Evolutionary conservation across 2,888 invertebrate genomes (phyloP).

Genomic region (Caenorhabditis virilis): DNA sequence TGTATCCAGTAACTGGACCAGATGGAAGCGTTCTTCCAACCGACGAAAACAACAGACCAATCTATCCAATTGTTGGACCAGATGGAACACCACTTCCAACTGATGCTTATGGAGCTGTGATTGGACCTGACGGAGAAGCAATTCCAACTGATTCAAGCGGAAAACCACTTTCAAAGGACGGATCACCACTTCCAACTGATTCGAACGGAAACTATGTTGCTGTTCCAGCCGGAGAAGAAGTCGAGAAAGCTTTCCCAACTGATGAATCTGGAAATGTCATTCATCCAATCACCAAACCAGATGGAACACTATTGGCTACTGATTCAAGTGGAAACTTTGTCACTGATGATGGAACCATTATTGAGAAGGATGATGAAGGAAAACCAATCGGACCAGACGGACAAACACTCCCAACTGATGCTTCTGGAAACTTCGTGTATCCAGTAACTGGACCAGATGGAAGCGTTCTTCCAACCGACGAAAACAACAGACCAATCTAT

Average conservation of each 20-base stretch:
- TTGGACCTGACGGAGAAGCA: slow-evolving; percentile 7
- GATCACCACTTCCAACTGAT: slow-evolving; percentile 39
- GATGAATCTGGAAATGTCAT: slow-evolving; percentile 14
- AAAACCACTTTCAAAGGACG: slow-evolving; percentile 14
- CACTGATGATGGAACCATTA: slow-evolving; percentile 5
- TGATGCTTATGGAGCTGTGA: slow-evolving; percentile 22
- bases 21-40: slow-evolving; percentile 42
- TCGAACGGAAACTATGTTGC: slow-evolving; percentile 32
- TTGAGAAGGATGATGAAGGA: slow-evolving; percentile 12
- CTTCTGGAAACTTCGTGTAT: slow-evolving; percentile 17
- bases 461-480: slow-evolving; percentile 36
- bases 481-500: slow-evolving; percentile 19
- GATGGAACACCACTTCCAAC: slow-evolving; percentile 47
- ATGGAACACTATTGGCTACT: slow-evolving; percentile 23
- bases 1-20: slow-evolving; percentile 24
- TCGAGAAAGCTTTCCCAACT: slow-evolving; percentile 6
- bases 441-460: slow-evolving; percentile 31
- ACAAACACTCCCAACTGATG: slow-evolving; percentile 11
- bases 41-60: slow-evolving; percentile 23
- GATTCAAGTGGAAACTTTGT: slow-evolving; percentile 26
- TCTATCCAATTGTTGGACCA: slow-evolving; percentile 30
- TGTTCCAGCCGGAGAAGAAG: slow-evolving; percentile 3
- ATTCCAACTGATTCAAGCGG: slow-evolving; percentile 29
- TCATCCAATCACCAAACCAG: slow-evolving; percentile 24
- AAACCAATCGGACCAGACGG: slow-evolving; percentile 28